A percentile compares a stretch with the other conserved stretches of the same genome.
Evolutionary conservation across 2,888 invertebrate species (phyloP).

Genomic region (Stenurella melanura): DNA sequence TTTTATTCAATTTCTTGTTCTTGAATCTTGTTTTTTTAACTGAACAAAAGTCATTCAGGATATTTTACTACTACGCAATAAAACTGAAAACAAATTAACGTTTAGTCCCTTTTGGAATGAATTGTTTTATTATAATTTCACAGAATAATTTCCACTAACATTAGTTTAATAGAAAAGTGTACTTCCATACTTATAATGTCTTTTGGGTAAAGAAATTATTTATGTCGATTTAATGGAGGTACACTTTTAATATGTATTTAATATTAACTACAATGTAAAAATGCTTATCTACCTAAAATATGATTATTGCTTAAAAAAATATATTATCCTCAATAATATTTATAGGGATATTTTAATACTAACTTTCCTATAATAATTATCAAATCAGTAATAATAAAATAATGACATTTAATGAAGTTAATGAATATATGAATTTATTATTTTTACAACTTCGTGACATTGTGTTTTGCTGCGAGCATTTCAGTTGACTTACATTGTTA

Average conservation of each 20-base stretch:
- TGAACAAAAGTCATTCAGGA: conserved; percentile 2
- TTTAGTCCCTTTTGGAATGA: conserved; percentile 32
- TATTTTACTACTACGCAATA: neutral
- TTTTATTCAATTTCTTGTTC: too few species aligned
- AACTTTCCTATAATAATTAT: conserved; percentile 16
- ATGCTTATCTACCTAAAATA: conserved; percentile 30
- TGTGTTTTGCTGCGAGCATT: neutral
- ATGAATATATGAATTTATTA: neutral
- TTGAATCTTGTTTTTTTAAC: neutral
- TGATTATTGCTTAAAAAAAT: conserved; percentile 41
- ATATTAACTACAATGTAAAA: conserved; percentile 33
- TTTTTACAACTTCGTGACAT: neutral
- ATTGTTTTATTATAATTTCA: conserved; percentile 25
- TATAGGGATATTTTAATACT: conserved; percentile 31
- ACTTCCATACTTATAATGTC: neutral
- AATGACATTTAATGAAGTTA: neutral
- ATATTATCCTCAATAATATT: conserved; percentile 41
- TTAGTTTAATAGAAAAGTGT: conserved; percentile 8
- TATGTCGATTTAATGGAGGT: conserved; percentile 10
- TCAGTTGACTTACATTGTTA: neutral
- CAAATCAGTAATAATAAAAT: conserved; percentile 8
- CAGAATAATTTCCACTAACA: conserved; percentile 22
- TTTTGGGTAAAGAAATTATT: neutral
- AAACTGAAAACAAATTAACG: conserved; percentile 14
- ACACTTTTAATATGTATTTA: conserved; percentile 19